phyloP scores from a whole-genome alignment of 53 echinoderm and acorn worm genomes.

The Holothuria leucospilota region DNA sequence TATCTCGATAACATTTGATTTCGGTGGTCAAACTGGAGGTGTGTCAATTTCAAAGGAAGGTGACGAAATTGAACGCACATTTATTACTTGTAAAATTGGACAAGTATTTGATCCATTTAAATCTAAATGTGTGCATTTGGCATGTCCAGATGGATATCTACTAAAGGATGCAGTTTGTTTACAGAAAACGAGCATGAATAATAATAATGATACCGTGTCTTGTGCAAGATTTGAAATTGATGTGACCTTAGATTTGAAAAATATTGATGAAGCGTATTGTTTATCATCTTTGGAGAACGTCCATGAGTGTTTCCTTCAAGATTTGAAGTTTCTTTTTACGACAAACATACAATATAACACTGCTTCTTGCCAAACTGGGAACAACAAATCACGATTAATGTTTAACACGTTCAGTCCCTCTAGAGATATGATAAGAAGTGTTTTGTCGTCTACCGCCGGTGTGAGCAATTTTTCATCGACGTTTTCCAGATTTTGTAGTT shows the following conservation, averaged over 20 bases:
- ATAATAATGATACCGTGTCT: background rate
- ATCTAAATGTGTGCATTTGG: background rate
- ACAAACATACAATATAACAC: background rate
- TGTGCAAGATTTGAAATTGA: background rate
- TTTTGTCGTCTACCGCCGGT: too few species aligned
- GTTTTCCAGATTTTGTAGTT: too few species aligned
- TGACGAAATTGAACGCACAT: background rate
- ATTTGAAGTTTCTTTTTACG: background rate
- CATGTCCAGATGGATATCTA: background rate
- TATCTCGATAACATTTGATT: slow-evolving; percentile 23
- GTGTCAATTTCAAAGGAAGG: background rate
- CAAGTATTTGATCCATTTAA: slow-evolving; percentile 32
- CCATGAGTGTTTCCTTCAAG: background rate
- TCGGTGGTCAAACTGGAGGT: slow-evolving; percentile 11
- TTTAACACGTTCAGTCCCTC: background rate
- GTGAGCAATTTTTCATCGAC: too few species aligned
- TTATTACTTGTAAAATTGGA: background rate
- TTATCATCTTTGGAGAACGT: background rate
- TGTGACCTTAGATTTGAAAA: background rate
- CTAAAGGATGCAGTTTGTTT: background rate
- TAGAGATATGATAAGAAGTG: background rate
- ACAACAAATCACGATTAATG: background rate
- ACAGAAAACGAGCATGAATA: background rate
- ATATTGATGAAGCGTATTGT: background rate
- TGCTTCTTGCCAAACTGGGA: background rate